These are phyloP conservation scores for Zalophus californianus DNA, from an alignment of 2,797 vertebrate species.

Conservation along the genomic window DNA sequence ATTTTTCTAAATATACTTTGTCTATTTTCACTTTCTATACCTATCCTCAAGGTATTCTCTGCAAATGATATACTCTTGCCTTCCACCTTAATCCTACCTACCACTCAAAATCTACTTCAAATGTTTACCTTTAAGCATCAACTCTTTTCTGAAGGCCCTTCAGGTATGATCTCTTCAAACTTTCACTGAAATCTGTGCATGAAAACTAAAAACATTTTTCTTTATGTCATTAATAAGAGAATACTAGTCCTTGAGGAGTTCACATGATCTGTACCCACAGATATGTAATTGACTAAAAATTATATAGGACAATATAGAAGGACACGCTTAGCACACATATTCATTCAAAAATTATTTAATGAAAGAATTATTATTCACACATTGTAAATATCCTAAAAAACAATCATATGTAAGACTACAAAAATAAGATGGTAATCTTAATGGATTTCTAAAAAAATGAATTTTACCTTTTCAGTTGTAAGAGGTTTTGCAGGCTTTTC, in stretches of 20 bases:
- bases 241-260: neutral
- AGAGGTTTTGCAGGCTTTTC: conserved; percentile 91
- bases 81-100: neutral
- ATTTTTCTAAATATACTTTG: neutral
- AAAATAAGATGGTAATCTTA: neutral
- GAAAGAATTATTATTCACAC: neutral
- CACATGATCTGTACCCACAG: neutral
- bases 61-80: neutral
- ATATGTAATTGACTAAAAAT: neutral
- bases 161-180: neutral
- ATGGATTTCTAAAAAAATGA: conserved; percentile 42
- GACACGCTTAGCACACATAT: neutral
- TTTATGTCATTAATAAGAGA: neutral
- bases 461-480: conserved; percentile 92
- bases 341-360: neutral
- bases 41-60: neutral
- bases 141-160: neutral
- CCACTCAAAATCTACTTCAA: neutral
- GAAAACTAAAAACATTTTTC: neutral
- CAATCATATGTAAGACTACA: neutral
- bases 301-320: neutral
- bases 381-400: neutral
- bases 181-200: neutral
- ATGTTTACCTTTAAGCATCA: neutral
- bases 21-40: neutral